Evolutionary conservation across 2,888 invertebrate genomes (phyloP), one percentile per base, ranked within the genome.

Genomic region (Nasonovia ribisnigri): DNA sequence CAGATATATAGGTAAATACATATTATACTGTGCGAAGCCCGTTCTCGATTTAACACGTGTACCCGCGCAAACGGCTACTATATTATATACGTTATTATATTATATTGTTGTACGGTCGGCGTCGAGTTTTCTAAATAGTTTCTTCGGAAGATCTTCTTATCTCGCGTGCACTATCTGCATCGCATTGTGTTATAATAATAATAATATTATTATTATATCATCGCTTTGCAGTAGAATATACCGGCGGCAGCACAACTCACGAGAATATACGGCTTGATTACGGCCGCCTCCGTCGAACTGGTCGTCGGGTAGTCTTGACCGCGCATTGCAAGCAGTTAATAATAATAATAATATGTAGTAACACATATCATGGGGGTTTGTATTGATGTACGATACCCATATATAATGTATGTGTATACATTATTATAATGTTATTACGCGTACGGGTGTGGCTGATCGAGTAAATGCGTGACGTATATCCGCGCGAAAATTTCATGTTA

Each of bases 161-260:
- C 91, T 91, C 91, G 43, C 10, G 51, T 42, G 13, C 42, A 84
- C 54, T 91, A 84, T 91, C 91, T 91, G 84, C 26, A 51, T 77
- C n/a, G 91, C 84, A 91, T 91, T 91, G 91, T 91, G 84, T 91
- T 91, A 36, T 51, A 88, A 88, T 88, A 88, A 87, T 87, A 87
- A 88, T 88, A 89, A 10, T 84, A 84, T 26, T 43, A 60, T 60
- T 89, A 60, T 46, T 60, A 46, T 88, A 60, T 51, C 43, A 86
- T 86, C 26, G 86, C 29, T 46, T 86, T 16, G 86, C 43, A 43
- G 29, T 20, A 77, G n/a, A 54, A 20, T 57, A 26, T 6, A 42
- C 57, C 29, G 43, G 42, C 67, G 24, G 90, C 90, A 11, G 67
- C 48, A 67, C 26, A 29, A 26, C 43, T 54, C 57, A 42, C 13